Evolutionary conservation across 23 tunicate species (phyloP).

Genomic region (Halocynthia aurantium): DNA sequence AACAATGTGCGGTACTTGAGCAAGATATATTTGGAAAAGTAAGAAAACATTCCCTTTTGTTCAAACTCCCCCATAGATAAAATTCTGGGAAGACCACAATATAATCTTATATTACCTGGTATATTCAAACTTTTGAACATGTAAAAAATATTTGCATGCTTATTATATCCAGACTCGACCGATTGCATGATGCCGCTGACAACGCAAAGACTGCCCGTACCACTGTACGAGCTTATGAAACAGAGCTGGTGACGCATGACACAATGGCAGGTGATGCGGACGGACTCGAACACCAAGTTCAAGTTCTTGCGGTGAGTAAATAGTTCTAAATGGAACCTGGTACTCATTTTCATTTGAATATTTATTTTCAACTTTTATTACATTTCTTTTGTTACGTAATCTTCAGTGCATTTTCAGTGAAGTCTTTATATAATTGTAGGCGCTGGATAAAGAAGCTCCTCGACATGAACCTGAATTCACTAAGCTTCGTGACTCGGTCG

Average conservation of each 20-base stretch:
- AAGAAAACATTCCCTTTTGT: neutral
- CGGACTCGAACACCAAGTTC: conserved; percentile 41
- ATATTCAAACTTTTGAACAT: neutral
- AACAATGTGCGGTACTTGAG: conserved; percentile 6
- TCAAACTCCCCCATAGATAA: too few relatives aligned
- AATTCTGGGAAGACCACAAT: too few relatives aligned
- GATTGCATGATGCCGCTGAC: conserved; percentile 25
- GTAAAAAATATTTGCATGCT: neutral
- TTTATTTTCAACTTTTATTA: too few relatives aligned
- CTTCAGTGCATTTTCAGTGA: neutral
- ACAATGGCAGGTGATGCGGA: conserved; percentile 63
- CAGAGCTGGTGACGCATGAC: conserved; percentile 32
- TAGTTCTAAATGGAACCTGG: too few relatives aligned
- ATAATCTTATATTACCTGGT: too few relatives aligned
- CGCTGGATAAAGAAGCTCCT: conserved; percentile 51
- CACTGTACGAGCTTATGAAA: conserved; percentile 38
- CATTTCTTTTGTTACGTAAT: too few relatives aligned
- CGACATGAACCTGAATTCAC: conserved; percentile 62
- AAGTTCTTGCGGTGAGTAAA: conserved; percentile 34
- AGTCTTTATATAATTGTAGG: conserved; percentile 21
- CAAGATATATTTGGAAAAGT: conserved; percentile 21
- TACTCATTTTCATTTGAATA: too few relatives aligned
- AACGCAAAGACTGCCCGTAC: conserved; percentile 24
- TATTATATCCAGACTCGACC: conserved; percentile 7
- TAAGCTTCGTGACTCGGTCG: conserved; percentile 20